A percentile compares a stretch with the other conserved stretches of the same genome.
Conservation (phyloP, 2,797 vertebrate species). For the Sylvia borin region DNA sequence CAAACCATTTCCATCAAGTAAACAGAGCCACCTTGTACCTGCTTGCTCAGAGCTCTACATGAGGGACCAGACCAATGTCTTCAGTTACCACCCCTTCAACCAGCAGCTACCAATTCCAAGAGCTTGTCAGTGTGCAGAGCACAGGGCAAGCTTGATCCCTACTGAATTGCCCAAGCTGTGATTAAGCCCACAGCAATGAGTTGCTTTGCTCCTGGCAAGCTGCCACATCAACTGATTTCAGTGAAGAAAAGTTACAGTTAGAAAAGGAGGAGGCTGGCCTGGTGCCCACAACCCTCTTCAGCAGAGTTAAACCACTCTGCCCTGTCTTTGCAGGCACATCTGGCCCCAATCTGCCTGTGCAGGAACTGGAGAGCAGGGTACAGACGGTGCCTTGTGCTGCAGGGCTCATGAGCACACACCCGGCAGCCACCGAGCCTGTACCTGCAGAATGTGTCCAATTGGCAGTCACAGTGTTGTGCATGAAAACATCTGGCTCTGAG, state of each 20-base stretch:
- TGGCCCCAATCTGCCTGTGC: neutral
- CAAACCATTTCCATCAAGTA: neutral
- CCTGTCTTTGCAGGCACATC: neutral
- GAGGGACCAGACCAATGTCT: neutral
- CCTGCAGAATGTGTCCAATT: rapidly evolving
- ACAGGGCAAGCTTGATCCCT: neutral
- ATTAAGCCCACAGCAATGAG: neutral
- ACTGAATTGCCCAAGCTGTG: neutral
- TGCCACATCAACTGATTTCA: neutral
- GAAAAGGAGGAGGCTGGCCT: neutral
- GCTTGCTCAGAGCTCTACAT: neutral
- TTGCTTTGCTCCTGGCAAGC: neutral
- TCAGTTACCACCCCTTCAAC: no score
- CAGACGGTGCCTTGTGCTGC: neutral
- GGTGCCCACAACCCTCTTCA: neutral
- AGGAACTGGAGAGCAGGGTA: neutral
- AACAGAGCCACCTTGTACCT: neutral
- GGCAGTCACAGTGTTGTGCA: neutral
- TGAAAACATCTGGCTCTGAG: neutral
- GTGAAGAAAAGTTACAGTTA: neutral
- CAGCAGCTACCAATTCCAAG: neutral
- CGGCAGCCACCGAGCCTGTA: no score
- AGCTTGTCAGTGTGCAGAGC: neutral
- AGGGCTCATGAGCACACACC: rapidly evolving
- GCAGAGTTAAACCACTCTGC: neutral